Evolutionary conservation across 1,140 invertebrate species (phyloP).

Genomic region (Drosophila guanche): DNA sequence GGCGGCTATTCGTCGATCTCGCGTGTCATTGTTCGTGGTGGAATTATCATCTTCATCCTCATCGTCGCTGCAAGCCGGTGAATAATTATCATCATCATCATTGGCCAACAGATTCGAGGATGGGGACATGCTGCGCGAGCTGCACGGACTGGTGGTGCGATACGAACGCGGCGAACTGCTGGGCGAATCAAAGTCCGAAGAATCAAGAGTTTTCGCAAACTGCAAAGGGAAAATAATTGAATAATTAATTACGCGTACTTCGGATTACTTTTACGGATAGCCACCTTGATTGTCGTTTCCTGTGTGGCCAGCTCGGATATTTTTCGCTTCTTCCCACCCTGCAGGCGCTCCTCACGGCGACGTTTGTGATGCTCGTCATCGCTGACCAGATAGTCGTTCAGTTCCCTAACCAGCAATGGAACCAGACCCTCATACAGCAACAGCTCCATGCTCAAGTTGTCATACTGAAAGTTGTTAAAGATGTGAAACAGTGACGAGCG

Average conservation of each 20-base stretch:
- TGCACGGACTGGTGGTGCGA: constrained; percentile 77
- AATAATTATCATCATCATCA: constrained; percentile 80
- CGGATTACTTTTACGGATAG: not conserved
- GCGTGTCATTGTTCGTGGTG: constrained; percentile 38
- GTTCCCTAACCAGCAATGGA: constrained; percentile 67
- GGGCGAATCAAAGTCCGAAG: constrained; percentile 73
- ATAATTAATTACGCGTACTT: not conserved
- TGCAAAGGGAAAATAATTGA: constrained; percentile 5
- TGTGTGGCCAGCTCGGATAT: constrained; percentile 51
- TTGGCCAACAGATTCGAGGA: constrained; percentile 54
- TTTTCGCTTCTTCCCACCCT: constrained; percentile 73
- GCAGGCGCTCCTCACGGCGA: constrained; percentile 70
- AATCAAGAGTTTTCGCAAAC: constrained; percentile 69
- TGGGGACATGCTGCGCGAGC: constrained; percentile 80
- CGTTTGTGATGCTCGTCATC: constrained; percentile 76
- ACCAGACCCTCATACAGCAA: constrained; percentile 74
- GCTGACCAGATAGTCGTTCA: constrained; percentile 73
- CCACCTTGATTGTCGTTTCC: constrained; percentile 71
- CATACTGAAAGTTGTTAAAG: constrained; percentile 80
- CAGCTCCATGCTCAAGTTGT: constrained; percentile 81
- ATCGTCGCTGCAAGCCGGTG: constrained; percentile 82
- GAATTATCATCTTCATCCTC: constrained; percentile 74
- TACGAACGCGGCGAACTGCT: constrained; percentile 75
- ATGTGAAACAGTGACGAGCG: constrained; percentile 74
- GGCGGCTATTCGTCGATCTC: constrained; percentile 46